Evolutionary conservation across 2,888 invertebrate genomes (phyloP).

Genomic region (Octodonta nipae): DNA sequence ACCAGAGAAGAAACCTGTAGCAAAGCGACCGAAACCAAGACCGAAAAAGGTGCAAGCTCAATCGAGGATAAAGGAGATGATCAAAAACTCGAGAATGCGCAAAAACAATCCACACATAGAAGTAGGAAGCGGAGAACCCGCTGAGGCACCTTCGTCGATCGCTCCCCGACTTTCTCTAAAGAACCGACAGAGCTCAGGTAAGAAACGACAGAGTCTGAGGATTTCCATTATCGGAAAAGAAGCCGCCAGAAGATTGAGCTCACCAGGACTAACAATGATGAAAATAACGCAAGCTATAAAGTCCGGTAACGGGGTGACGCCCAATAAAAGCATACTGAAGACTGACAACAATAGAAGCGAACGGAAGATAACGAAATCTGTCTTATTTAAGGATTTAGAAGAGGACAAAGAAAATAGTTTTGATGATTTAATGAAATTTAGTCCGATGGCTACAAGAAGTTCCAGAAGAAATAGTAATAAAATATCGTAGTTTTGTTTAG

Average conservation of each 20-base stretch:
- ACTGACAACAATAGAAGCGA: constrained; percentile 10
- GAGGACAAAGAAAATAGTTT: no score
- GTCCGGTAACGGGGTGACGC: constrained; percentile 18
- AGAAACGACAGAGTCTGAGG: not conserved
- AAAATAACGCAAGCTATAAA: constrained; percentile 21
- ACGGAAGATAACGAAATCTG: no score
- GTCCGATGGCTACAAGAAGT: no score
- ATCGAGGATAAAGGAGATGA: constrained; percentile 22
- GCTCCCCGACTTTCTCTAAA: no score
- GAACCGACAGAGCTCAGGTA: no score
- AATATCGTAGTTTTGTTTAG: no score
- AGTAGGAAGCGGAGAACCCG: not conserved
- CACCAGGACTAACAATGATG: constrained; percentile 24
- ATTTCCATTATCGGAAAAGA: not conserved
- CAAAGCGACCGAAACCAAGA: constrained; percentile 2
- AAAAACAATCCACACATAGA: no score
- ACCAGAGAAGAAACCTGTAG: not conserved
- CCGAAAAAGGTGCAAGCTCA: constrained; percentile 13
- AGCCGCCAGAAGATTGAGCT: constrained; percentile 11
- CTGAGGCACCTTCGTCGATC: no score
- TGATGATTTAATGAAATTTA: no score
- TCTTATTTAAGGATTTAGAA: no score
- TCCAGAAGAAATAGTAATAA: no score
- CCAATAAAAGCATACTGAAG: constrained; percentile 23
- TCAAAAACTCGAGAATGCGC: constrained; percentile 12